Evolutionary conservation across 2,888 invertebrate genomes (phyloP).

Genomic region (Antheraea assamensis): DNA sequence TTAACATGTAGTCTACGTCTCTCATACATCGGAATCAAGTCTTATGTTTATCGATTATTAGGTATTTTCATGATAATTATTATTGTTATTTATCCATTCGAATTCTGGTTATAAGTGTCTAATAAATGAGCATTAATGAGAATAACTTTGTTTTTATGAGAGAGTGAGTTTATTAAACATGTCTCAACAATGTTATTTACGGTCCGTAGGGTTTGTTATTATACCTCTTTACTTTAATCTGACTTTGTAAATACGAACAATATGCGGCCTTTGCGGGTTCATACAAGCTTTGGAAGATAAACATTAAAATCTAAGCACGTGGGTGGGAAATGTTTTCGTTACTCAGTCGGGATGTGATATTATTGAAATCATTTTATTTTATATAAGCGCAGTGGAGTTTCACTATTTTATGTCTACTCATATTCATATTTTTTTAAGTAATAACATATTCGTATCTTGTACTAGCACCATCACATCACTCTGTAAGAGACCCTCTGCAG

Average conservation of each 20-base stretch:
- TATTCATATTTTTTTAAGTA: background rate
- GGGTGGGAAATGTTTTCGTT: background rate
- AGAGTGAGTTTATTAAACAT: background rate
- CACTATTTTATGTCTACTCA: background rate
- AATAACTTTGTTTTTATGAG: constrained; percentile 1
- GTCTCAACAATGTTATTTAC: constrained; percentile 6
- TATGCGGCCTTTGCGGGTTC: constrained; percentile 1
- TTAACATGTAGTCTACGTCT: background rate
- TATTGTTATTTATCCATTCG: background rate
- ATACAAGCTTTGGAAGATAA: constrained; percentile 2
- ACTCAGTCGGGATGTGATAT: background rate
- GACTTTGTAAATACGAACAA: constrained; percentile 1
- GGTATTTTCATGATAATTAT: background rate
- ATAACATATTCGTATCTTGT: no score
- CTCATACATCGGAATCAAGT: background rate
- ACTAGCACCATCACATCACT: no score
- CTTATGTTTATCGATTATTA: background rate
- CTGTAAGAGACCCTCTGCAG: no score
- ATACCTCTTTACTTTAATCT: background rate
- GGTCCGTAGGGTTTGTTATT: constrained; percentile 4
- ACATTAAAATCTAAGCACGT: background rate
- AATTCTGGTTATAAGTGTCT: background rate
- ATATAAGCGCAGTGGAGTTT: background rate
- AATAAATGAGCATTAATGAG: background rate
- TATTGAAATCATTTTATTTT: background rate